These are phyloP conservation scores for Neodon shergylaensis DNA, from an alignment of 2,113 vertebrate species.

Conservation along the genomic window DNA sequence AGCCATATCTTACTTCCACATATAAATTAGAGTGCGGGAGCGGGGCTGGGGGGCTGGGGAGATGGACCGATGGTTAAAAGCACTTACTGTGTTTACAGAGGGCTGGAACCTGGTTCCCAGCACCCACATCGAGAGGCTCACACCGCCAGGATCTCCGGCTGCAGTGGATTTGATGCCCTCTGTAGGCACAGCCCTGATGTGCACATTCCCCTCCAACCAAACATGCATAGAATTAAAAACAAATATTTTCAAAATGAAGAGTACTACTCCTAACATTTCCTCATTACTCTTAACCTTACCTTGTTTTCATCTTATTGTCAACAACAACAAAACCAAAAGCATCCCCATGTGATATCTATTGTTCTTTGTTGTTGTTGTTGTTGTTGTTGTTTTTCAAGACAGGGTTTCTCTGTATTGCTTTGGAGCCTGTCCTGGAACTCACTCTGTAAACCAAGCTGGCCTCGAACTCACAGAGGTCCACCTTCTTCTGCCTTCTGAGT, in stretches of 20 bases:
- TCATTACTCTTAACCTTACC: neutral
- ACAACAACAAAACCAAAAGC: neutral
- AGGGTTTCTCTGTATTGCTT: too few species aligned
- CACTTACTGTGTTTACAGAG: neutral
- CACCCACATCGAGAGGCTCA: neutral
- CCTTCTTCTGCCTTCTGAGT: too few species aligned
- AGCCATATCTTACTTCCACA: neutral
- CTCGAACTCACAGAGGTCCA: too few species aligned
- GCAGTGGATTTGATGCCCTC: neutral
- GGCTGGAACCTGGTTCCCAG: neutral
- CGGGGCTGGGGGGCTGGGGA: too few species aligned
- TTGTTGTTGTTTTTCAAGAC: too few species aligned
- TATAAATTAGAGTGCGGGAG: neutral
- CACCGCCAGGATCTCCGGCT: neutral
- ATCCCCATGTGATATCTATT: neutral
- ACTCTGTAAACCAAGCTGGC: too few species aligned
- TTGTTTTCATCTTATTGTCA: neutral
- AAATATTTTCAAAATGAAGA: neutral
- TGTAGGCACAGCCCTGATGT: neutral
- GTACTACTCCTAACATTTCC: neutral
- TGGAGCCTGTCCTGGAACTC: too few species aligned
- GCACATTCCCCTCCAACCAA: neutral
- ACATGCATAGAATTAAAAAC: neutral
- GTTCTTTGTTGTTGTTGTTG: neutral
- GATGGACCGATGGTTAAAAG: neutral